A percentile compares a stretch with the other conserved stretches of the same genome.
Conservation (phyloP, 2,113 vertebrate genomes). For the Oryctolagus cuniculus region DNA sequence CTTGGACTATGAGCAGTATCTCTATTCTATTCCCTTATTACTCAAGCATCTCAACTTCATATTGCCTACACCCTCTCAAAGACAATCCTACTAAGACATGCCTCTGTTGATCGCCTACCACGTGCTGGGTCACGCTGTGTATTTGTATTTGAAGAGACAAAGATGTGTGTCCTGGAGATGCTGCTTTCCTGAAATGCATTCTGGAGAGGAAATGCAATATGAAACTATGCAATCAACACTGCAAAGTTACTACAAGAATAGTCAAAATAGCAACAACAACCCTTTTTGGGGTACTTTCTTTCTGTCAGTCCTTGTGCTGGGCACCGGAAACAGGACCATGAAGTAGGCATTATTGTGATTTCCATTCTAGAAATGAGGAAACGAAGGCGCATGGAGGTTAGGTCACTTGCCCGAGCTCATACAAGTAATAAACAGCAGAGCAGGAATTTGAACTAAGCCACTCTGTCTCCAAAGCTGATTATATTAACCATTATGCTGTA, state of each 20-base stretch:
- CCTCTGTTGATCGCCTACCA: not conserved
- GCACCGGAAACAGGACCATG: not conserved
- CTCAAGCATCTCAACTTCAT: constrained; percentile 17
- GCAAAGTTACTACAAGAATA: not conserved
- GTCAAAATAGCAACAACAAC: not conserved
- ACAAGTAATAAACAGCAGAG: not conserved
- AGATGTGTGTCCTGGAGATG: not conserved
- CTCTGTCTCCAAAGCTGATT: not conserved
- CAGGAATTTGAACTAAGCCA: not conserved
- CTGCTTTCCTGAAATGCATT: not conserved
- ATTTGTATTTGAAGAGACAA: not conserved
- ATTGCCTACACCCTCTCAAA: not conserved
- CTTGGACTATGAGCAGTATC: constrained; percentile 52
- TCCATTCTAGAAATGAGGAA: not conserved
- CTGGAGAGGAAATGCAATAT: not conserved
- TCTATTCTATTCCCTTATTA: not conserved
- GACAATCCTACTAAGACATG: not conserved
- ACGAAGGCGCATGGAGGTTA: not conserved
- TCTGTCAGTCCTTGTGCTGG: not conserved
- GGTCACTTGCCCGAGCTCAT: not conserved
- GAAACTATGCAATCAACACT: not conserved
- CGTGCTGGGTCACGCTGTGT: not conserved
- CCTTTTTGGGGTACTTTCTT: not conserved
- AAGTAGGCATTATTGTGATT: constrained; percentile 8
- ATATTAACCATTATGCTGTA: not conserved